Evolutionary conservation across 2,797 vertebrate species (phyloP).

Genomic region (Acipenser ruthenus): DNA sequence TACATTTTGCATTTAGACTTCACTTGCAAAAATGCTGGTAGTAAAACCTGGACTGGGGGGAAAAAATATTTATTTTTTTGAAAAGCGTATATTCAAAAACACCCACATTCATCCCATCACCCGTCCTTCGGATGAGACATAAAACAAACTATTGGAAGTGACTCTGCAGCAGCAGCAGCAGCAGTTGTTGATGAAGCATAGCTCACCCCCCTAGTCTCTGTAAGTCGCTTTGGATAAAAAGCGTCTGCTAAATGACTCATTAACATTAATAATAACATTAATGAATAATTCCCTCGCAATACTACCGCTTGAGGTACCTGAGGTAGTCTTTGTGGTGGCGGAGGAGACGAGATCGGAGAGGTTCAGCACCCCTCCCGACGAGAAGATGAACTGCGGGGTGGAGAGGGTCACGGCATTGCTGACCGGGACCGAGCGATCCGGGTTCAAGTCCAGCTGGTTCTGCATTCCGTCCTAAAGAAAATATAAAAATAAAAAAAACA

Average conservation of each 20-base stretch:
- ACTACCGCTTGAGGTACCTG: slow-evolving; percentile 41
- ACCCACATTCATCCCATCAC: not conserved
- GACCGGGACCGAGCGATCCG: slow-evolving; percentile 23
- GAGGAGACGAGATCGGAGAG: slow-evolving; percentile 56
- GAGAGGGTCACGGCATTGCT: slow-evolving; percentile 29
- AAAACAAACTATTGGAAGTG: too few species aligned
- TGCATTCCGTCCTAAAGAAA: slow-evolving; percentile 77
- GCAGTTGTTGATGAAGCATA: too few species aligned
- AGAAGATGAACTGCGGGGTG: slow-evolving; percentile 64
- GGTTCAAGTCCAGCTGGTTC: slow-evolving; percentile 53
- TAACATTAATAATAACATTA: not conserved
- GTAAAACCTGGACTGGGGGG: too few species aligned
- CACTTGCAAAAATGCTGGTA: too few species aligned
- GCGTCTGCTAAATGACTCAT: too few species aligned
- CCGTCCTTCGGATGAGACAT: too few species aligned
- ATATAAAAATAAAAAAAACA: not conserved
- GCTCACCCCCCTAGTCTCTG: too few species aligned
- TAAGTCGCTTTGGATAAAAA: too few species aligned
- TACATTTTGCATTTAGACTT: too few species aligned
- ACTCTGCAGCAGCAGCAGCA: too few species aligned
- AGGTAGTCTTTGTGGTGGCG: slow-evolving; percentile 42
- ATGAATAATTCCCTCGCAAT: not conserved
- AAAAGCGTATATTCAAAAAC: too few species aligned
- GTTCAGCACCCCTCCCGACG: slow-evolving; percentile 63
- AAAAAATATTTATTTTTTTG: too few species aligned